Evolutionary conservation across 2,888 invertebrate genomes (phyloP).

Genomic region (Aphidius colemani): DNA sequence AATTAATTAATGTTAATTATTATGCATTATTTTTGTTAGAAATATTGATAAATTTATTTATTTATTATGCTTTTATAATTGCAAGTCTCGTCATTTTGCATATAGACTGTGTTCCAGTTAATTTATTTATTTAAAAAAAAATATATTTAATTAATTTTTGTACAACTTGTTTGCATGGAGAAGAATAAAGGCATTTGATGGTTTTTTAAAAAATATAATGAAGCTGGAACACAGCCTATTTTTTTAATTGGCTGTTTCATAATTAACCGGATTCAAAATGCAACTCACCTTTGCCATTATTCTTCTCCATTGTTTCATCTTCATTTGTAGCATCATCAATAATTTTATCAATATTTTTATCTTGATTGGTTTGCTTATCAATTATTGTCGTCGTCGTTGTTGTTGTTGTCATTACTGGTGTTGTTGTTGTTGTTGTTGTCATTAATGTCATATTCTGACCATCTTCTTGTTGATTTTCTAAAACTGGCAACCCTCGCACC

Average conservation of each 20-base stretch:
- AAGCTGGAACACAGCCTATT: slow-evolving; percentile 46
- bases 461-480: slow-evolving; percentile 29
- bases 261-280: slow-evolving; percentile 50
- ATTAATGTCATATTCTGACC: slow-evolving; percentile 22
- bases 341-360: slow-evolving; percentile 14
- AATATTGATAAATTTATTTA: too few relatives aligned
- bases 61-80: too few relatives aligned
- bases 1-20: too few relatives aligned
- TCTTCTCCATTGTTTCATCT: slow-evolving; percentile 19
- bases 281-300: slow-evolving; percentile 50
- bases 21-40: too few relatives aligned
- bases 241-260: slow-evolving; percentile 49
- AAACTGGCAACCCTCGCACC: slow-evolving; percentile 51
- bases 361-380: slow-evolving; percentile 16
- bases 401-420: neutral
- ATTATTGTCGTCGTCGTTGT: slow-evolving; percentile 26
- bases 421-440: slow-evolving; percentile 29
- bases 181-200: slow-evolving; percentile 30
- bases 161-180: slow-evolving; percentile 4
- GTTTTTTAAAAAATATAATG: slow-evolving; percentile 8
- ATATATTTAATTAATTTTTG: too few relatives aligned
- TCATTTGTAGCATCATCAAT: slow-evolving; percentile 22
- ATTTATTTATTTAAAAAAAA: too few relatives aligned
- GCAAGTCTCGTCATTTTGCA: too few relatives aligned
- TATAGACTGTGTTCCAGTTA: too few relatives aligned